phyloP scores from a whole-genome alignment of 2,113 vertebrate species.

The Podiceps cristatus region DNA sequence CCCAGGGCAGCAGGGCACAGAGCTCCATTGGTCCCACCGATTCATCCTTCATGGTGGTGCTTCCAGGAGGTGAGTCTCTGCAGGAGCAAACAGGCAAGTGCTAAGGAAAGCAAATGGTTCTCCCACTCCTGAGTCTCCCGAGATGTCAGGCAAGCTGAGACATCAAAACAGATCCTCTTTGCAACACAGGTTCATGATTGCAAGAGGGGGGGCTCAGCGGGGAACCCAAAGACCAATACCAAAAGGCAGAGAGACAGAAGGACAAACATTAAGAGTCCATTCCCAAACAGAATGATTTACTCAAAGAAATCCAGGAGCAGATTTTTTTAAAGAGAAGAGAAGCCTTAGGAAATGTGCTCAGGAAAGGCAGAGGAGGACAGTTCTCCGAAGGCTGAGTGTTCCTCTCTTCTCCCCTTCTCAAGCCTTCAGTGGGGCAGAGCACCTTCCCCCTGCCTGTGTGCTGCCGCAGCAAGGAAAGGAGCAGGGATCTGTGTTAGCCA shows the following conservation, averaged over 20 bases:
- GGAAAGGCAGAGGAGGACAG: background rate
- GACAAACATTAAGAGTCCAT: background rate
- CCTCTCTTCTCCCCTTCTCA: background rate
- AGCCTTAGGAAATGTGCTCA: background rate
- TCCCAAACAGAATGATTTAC: background rate
- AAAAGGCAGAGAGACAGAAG: background rate
- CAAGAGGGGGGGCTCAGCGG: background rate
- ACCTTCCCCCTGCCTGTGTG: background rate
- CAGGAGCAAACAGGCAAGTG: background rate
- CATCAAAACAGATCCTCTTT: background rate
- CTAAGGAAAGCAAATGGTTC: background rate
- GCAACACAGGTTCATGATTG: background rate
- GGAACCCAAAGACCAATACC: background rate
- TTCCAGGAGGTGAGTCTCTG: background rate
- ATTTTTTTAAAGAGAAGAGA: background rate
- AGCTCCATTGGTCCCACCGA: background rate
- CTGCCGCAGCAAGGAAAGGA: background rate
- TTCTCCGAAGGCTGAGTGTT: background rate
- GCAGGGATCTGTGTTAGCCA: background rate
- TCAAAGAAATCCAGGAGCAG: background rate
- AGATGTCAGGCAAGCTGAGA: background rate
- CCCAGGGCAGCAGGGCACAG: background rate
- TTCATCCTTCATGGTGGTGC: background rate
- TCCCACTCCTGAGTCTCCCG: background rate
- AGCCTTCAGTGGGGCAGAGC: background rate